Conservation (phyloP, 2,113 vertebrate species). For the Protobothrops mucrosquamatus region DNA sequence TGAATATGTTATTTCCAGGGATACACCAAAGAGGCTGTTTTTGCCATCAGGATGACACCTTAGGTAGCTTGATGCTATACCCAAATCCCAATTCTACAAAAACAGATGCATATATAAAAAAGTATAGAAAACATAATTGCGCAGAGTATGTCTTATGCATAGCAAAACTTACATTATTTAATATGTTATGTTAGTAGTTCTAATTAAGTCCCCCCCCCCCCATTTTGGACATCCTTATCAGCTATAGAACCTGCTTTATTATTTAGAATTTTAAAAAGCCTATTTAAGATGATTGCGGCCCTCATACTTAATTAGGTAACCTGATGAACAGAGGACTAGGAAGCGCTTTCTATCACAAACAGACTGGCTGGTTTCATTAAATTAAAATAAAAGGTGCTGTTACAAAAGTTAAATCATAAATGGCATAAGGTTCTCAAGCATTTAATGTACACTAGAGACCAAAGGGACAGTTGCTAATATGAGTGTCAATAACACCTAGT, state of each 20-base stretch:
- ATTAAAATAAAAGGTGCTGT: not conserved
- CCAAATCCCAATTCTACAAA: not conserved
- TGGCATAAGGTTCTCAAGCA: not conserved
- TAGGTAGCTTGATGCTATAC: not conserved
- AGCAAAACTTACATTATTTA: not conserved
- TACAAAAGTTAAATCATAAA: not conserved
- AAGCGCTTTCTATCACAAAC: not conserved
- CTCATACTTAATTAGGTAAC: not conserved
- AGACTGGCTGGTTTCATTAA: not conserved
- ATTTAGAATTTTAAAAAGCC: not conserved
- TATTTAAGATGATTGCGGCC: not conserved
- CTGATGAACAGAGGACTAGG: not conserved
- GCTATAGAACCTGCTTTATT: not conserved
- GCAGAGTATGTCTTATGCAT: not conserved
- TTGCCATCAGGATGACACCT: not conserved
- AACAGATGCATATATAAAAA: not conserved
- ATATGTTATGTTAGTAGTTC: not conserved
- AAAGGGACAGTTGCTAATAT: not conserved
- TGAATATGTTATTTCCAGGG: too few species aligned
- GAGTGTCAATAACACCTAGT: not conserved
- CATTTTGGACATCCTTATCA: not conserved
- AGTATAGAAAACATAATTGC: not conserved
- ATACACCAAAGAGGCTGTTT: not conserved
- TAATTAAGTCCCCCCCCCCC: not conserved
- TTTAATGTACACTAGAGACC: not conserved